Evolutionary conservation across 1,140 invertebrate genomes (phyloP), one percentile per base, ranked within the genome.

Genomic region (Drosophila arawakana): DNA sequence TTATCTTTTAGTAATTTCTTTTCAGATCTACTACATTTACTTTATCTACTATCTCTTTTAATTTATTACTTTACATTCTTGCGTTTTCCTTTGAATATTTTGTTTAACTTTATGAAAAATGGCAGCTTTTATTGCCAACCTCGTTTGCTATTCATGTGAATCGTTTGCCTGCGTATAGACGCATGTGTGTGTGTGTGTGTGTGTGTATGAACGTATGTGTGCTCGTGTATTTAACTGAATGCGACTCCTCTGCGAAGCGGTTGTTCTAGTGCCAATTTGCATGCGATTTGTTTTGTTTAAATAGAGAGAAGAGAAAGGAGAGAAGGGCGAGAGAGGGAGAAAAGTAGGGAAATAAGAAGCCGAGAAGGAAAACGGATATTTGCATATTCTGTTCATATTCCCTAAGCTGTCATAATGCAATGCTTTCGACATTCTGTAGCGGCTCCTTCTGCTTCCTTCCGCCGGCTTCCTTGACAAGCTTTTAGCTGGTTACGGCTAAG

Each of bases 211-310:
- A 30, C 62, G 57, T 57, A 67, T 49, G 35, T 44, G 59, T 30
- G 37, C 70, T 37, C 61, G 55, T 62, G 34, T 68, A 18, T 62
- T 66, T 47, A 66, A 30, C 72, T 69, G 65, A 61, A 62, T 74
- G 72, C 58, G 66, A 74, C 69, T 76, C 68, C 73, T 75, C 44
- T 47, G 43, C 30, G 34, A 59, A 68, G 74, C 69, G 71, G 60
- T 70, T 80, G 74, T 73, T 88, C 68, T 61, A 88, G 83, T 88
- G 84, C 80, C 83, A 88, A 88, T 88, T 88, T 88, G 84, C 83
- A 88, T 88, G 80, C 84, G 84, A 88, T 88, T 88, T 89, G 84
- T 80, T 89, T 81, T 76, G 67, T 75, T 80, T 67, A 68, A 74
- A 72, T 62, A 69, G 43, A 77, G 49, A 71, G 7, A 55, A 18